Evolutionary conservation across 2,113 vertebrate species (phyloP).

Genomic region (Theristicus caerulescens): DNA sequence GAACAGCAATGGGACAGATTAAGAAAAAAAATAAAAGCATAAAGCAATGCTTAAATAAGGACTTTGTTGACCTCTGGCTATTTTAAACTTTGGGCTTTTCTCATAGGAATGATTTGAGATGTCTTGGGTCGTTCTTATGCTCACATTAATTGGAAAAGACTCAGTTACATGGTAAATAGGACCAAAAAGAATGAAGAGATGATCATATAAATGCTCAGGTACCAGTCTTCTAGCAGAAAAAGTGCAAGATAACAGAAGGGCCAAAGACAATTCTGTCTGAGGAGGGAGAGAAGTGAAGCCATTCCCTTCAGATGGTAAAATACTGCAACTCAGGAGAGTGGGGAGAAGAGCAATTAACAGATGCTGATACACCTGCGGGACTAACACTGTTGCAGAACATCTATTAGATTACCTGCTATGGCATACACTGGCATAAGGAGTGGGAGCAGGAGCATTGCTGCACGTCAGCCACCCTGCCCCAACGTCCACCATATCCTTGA

Average conservation of each 20-base stretch:
- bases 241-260: not conserved
- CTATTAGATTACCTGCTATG: not conserved
- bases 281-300: not conserved
- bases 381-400: not conserved
- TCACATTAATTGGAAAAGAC: not conserved
- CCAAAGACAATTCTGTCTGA: not conserved
- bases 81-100: not conserved
- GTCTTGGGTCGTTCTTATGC: not conserved
- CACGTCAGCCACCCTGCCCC: not conserved
- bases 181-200: not conserved
- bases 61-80: not conserved
- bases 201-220: not conserved
- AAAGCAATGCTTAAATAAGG: not conserved
- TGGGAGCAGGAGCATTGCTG: not conserved
- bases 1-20: not conserved
- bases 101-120: not conserved
- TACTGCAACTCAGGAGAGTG: not conserved
- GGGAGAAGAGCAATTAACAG: not conserved
- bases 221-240: not conserved
- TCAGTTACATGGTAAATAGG: not conserved
- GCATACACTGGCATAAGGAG: not conserved
- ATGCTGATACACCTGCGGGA: not conserved
- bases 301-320: not conserved
- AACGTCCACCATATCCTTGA: not conserved
- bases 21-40: not conserved